Base-by-base conservation (phyloP, 30 jellyfish, hydroid and myxozoan species). In the Phacellophora camtschatica region DNA sequence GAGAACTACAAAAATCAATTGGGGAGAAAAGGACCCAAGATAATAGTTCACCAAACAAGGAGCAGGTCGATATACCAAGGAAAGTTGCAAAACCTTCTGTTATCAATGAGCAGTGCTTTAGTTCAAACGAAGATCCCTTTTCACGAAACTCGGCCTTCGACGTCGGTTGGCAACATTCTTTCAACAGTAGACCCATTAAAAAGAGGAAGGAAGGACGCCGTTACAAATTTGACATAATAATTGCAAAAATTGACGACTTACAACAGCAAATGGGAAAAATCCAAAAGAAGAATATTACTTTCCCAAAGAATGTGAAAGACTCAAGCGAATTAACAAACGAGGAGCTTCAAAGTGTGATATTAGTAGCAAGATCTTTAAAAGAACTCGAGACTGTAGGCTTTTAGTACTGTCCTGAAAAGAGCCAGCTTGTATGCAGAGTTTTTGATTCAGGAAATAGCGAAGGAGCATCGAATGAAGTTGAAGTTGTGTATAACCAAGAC, bases 341-440 rank as follows among this genome's bases (percentile, higher is more conserved):
- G 23, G 34, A 8, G 23, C 18, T 55, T 55, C 70, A 55, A 55
- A 55, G 15, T 55, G 70, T 55, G 70, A 55, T 55, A 5, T 34
- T 55, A 15, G 70, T 55, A 34, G 70, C 70, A 55, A 55, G 70
- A 55, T 55, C 70, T 23, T 55, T 55, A 55, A 55, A 55, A 55
- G 70, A 55, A 0, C 43, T 55, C 23, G 70, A 55, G 70, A 55
- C 70, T 55, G 34, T 55, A 15, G 39, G 70, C 7, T 55, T 55
- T 55, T 30, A 55, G 23, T 55, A 55, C 43, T 15, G 23, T 55
- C 7, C 70, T 34, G 70, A 55, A 34, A 55, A 55, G 2, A n/a
- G 70, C 36, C 43, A 55, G 70, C 70, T 55, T 55, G 16, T 55
- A 55, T 55, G 70, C 36, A 55, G 34, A 3, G 70, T 55, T 28